Conservation (phyloP, 2,113 vertebrate species). For the Lamprotornis superbus region DNA sequence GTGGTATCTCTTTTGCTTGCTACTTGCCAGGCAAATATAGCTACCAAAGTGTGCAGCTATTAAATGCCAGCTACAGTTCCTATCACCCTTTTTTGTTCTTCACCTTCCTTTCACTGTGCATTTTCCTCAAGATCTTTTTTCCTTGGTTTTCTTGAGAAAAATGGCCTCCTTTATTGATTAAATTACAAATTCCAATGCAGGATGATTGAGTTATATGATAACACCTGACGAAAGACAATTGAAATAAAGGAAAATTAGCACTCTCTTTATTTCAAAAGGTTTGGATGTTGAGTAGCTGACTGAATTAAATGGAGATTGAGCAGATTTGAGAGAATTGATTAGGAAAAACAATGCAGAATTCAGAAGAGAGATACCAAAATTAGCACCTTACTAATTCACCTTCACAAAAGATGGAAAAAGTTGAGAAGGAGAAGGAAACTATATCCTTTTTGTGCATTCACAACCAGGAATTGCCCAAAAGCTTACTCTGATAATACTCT, state of each 20-base stretch:
- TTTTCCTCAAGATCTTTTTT: conserved; percentile 35
- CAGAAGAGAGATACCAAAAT: conserved; percentile 3
- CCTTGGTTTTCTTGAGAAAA: conserved; percentile 37
- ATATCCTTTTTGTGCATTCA: background rate
- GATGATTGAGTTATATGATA: conserved; percentile 57
- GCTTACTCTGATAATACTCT: background rate
- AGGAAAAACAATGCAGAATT: conserved; percentile 15
- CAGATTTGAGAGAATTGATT: conserved; percentile 28
- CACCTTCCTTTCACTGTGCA: background rate
- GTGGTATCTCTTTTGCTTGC: background rate
- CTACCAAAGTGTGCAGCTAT: background rate
- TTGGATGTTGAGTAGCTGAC: conserved; percentile 39
- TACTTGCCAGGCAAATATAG: background rate
- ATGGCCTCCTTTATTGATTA: conserved; percentile 53
- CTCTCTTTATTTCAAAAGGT: conserved; percentile 37
- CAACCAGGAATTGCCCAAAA: background rate
- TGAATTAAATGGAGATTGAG: conserved; percentile 55
- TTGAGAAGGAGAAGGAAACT: background rate
- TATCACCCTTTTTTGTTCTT: background rate
- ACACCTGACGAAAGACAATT: background rate
- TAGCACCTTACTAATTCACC: background rate
- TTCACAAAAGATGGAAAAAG: background rate
- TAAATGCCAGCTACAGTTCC: background rate
- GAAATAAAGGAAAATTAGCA: conserved; percentile 61
- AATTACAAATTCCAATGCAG: conserved; percentile 36